phyloP scores from a whole-genome alignment of 2,888 invertebrate species.

The Mythimna impura region DNA sequence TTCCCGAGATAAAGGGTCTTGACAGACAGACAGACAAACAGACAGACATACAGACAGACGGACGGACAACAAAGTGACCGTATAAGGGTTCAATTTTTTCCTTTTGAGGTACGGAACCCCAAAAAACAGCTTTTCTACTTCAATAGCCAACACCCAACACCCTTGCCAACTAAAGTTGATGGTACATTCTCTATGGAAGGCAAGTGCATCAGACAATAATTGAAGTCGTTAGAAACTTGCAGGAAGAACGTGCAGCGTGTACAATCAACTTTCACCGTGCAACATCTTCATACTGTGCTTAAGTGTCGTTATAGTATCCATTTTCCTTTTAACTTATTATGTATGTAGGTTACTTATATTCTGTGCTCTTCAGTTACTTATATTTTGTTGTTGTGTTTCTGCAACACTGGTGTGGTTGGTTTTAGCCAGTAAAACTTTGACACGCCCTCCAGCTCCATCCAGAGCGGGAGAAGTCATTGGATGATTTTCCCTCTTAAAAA shows the following conservation, averaged over 20 bases:
- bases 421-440: no score
- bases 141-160: not conserved
- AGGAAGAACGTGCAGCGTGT: slow-evolving; percentile 60
- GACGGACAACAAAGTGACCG: no score
- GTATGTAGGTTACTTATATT: slow-evolving; percentile 2
- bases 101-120: no score
- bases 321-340: slow-evolving; percentile 40
- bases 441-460: no score
- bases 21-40: no score
- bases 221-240: slow-evolving; percentile 58
- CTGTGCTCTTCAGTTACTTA: slow-evolving; percentile 9
- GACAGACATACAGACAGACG: no score
- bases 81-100: no score
- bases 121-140: no score
- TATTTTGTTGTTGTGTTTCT: slow-evolving; percentile 3
- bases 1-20: no score
- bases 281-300: slow-evolving; percentile 53
- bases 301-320: slow-evolving; percentile 35
- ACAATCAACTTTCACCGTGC: slow-evolving; percentile 59
- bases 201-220: slow-evolving; percentile 34
- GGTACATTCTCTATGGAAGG: slow-evolving; percentile 5
- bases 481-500: no score
- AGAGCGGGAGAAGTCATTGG: no score
- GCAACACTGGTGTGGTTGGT: no score
- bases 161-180: not conserved